Conservation (phyloP, 1,140 invertebrate genomes). For the Heliconius eleuchia region DNA sequence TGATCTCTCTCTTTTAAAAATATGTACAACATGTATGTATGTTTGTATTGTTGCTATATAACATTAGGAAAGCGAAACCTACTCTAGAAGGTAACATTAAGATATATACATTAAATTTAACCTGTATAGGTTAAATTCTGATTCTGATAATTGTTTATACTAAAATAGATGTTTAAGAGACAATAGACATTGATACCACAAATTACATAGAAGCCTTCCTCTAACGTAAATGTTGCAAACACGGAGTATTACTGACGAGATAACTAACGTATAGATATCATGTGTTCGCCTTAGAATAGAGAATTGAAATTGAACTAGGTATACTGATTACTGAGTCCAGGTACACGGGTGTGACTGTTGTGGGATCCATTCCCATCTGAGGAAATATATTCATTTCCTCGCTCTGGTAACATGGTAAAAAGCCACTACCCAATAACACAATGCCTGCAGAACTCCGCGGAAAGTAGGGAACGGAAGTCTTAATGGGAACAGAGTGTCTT, state of each 20-base stretch:
- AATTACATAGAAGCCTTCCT: conserved; percentile 4
- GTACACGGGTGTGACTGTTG: too few species aligned
- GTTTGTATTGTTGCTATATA: background rate
- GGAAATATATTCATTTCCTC: too few species aligned
- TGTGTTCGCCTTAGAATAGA: background rate
- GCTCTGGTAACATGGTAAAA: too few species aligned
- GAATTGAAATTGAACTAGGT: background rate
- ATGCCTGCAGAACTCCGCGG: too few species aligned
- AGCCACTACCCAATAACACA: too few species aligned
- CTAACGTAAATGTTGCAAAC: conserved; percentile 18
- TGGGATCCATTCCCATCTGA: too few species aligned
- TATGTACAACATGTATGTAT: background rate
- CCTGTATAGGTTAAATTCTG: too few species aligned
- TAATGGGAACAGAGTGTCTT: too few species aligned
- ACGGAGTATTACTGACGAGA: conserved; percentile 18
- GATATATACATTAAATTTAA: background rate
- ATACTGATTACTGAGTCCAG: too few species aligned
- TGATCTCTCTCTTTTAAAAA: too few species aligned
- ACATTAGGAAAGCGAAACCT: background rate
- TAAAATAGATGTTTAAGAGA: background rate
- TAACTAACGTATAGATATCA: conserved; percentile 8
- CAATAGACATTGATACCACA: background rate
- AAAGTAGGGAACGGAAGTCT: too few species aligned
- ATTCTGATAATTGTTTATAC: background rate
- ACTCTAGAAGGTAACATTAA: background rate